These are phyloP conservation scores for Rhogogaster chlorosoma DNA, from an alignment of 2,888 invertebrate genomes.

Conservation along the genomic window DNA sequence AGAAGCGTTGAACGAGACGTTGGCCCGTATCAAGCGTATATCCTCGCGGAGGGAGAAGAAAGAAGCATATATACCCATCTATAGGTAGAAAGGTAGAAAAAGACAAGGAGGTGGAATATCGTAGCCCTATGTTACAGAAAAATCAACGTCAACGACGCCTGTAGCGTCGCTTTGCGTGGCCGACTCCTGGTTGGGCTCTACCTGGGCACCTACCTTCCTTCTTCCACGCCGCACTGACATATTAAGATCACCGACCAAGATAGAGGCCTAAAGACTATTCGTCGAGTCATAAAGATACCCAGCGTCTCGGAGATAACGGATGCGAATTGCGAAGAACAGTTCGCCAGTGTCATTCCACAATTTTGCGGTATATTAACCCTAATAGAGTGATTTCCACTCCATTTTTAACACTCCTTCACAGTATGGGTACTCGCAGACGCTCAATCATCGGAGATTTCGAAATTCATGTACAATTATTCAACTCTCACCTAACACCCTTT, in stretches of 20 bases:
- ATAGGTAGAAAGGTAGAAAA: background rate
- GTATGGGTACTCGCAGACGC: background rate
- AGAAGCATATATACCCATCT: background rate
- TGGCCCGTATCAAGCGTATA: constrained; percentile 35
- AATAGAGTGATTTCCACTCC: constrained; percentile 31
- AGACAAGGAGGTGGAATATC: background rate
- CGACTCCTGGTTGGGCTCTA: constrained; percentile 29
- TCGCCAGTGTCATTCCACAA: constrained; percentile 29
- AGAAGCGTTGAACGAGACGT: constrained; percentile 43
- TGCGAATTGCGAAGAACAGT: constrained; percentile 11
- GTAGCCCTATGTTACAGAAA: background rate
- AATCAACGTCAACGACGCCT: constrained; percentile 15
- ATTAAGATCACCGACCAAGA: constrained; percentile 68
- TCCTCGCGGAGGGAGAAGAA: background rate
- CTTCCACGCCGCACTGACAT: constrained; percentile 60
- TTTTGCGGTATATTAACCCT: constrained; percentile 37
- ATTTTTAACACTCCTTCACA: background rate
- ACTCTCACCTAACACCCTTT: background rate
- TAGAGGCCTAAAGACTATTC: constrained; percentile 59
- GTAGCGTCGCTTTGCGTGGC: constrained; percentile 31
- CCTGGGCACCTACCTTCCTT: constrained; percentile 15
- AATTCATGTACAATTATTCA: background rate
- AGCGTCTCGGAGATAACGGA: constrained; percentile 37
- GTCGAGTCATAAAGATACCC: constrained; percentile 65
- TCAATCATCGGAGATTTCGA: background rate